Percentiles rank a stretch among this genome's conserved stretches.
Evolutionary conservation across 2,888 invertebrate species (phyloP).

Genomic region (Eilema caniola): DNA sequence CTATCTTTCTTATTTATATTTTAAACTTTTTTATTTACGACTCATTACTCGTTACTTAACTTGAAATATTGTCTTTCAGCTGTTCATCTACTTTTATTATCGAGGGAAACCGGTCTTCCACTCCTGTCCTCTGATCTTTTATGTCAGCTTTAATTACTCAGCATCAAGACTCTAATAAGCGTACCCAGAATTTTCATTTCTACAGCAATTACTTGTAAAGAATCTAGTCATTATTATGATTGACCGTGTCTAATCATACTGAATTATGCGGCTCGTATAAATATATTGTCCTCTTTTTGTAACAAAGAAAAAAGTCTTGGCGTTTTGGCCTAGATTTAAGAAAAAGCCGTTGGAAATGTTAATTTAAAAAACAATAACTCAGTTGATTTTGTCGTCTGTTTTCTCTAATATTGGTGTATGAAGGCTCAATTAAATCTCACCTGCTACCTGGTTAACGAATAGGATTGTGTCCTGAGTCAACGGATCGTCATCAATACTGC

Average conservation of each 20-base stretch:
- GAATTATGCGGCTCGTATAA: conserved; percentile 22
- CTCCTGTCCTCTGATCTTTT: conserved; percentile 9
- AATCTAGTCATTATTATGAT: conserved; percentile 25
- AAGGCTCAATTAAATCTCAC: no score
- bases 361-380: background rate
- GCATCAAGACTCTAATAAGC: background rate
- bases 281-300: conserved; percentile 23
- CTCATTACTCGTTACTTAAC: background rate
- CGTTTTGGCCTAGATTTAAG: background rate
- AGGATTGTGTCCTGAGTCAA: no score
- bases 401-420: no score
- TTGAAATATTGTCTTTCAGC: background rate
- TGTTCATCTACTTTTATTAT: background rate
- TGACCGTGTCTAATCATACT: conserved; percentile 35
- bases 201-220: conserved; percentile 24
- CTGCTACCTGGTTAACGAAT: no score
- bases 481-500: no score
- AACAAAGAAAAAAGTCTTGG: conserved; percentile 22
- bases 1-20: no score
- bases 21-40: no score
- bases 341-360: background rate
- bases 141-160: background rate
- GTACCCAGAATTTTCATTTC: background rate
- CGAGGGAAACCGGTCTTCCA: background rate
- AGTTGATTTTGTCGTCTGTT: no score